A percentile compares a stretch with the other conserved stretches of the same genome.
Conservation (phyloP, 2,113 vertebrate genomes). For the Hypanus sabinus region DNA sequence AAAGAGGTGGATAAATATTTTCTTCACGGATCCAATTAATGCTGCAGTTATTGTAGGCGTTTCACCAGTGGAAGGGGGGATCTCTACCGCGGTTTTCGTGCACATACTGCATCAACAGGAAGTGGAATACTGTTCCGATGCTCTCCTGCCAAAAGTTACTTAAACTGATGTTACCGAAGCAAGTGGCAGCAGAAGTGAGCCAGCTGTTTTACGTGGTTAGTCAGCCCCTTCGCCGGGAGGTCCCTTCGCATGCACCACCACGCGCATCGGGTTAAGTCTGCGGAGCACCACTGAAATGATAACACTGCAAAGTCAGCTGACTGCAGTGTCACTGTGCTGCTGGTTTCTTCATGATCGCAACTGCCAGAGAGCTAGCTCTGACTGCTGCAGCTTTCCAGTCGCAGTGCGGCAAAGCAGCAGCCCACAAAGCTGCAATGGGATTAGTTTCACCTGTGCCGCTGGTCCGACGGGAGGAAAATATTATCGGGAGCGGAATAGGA, state of each 20-base stretch:
- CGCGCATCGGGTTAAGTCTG: conserved; percentile 55
- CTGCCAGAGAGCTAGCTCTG: conserved; percentile 58
- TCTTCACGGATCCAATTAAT: conserved; percentile 10
- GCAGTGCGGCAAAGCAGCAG: conserved; percentile 60
- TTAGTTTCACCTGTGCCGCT: conserved; percentile 41
- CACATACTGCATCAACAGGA: conserved; percentile 5
- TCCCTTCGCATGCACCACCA: conserved; percentile 53
- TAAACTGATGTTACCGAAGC: not conserved
- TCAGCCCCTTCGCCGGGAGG: too few relatives aligned
- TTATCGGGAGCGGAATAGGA: conserved; percentile 51
- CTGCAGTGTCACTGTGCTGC: conserved; percentile 73
- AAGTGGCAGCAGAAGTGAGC: not conserved
- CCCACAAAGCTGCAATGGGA: conserved; percentile 49
- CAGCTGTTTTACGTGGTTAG: not conserved
- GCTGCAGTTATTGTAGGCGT: not conserved
- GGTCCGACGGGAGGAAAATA: conserved; percentile 42
- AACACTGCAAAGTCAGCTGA: conserved; percentile 74
- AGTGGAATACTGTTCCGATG: not conserved
- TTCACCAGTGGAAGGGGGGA: not conserved
- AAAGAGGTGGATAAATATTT: not conserved
- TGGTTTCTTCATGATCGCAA: conserved; percentile 63
- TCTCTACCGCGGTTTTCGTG: not conserved
- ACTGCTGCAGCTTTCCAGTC: conserved; percentile 60
- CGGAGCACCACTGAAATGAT: conserved; percentile 57
- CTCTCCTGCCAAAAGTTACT: conserved; percentile 32